Evolutionary conservation across 2,888 invertebrate species (phyloP).

Genomic region (Lasius platythorax): DNA sequence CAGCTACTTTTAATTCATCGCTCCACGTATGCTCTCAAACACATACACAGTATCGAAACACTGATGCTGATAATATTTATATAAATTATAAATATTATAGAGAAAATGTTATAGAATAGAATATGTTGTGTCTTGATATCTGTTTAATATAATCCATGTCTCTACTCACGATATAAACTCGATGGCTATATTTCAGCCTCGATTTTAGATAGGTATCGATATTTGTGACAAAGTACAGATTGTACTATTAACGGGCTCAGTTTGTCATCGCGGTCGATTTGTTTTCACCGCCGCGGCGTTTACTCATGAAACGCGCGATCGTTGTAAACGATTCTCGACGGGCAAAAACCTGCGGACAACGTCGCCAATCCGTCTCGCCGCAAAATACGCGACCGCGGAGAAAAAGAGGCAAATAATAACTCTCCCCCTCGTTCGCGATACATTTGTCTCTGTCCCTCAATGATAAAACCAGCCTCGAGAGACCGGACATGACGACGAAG

Average conservation of each 20-base stretch:
- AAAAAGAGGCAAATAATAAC: not conserved
- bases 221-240: not conserved
- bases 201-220: not conserved
- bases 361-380: conserved; percentile 30
- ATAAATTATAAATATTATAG: not conserved
- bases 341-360: conserved; percentile 11
- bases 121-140: not conserved
- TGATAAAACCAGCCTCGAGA: conserved; percentile 25
- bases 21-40: not conserved
- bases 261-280: conserved; percentile 4
- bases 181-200: not conserved
- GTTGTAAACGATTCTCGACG: not conserved
- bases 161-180: not conserved
- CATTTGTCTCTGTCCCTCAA: conserved; percentile 14
- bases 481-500: not conserved
- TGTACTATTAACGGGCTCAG: not conserved
- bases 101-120: not conserved
- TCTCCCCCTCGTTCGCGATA: not conserved
- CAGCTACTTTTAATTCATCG: not conserved
- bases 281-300: conserved; percentile 7
- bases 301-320: conserved; percentile 2
- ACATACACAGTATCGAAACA: not conserved
- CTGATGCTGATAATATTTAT: not conserved
- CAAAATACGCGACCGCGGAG: conserved; percentile 16
- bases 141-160: not conserved